Base-by-base conservation (phyloP, 1,140 invertebrate species). In the Nephila pilipes region DNA sequence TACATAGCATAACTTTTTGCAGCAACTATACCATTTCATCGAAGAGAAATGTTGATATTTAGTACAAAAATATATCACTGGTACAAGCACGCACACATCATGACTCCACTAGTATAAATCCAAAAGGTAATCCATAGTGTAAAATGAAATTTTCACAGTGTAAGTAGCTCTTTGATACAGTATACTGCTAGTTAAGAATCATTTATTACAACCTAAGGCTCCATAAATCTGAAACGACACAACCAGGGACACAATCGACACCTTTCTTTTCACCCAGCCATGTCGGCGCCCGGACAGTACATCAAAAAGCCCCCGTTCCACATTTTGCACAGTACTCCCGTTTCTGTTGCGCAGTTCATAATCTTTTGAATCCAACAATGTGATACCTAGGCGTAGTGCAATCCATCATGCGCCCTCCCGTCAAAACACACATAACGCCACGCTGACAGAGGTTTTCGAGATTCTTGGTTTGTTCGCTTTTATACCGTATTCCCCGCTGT, bases 371-470 rank as follows among this genome's bases (percentile, higher is more conserved):
- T 25, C n/a, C 65, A 32, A 69, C 65, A 69, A 69, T 25, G 25
- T 29, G 25, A 10, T 69, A 25, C 38, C 63, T 29, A 69, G 65
- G 65, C 65, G 65, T 69, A 25, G 25, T 8, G 25, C 25, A 69
- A 69, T 69, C 14, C 65, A 69, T 69, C 65, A 69, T 29, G 25
- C 60, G 8, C 14, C 25, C 12, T 69, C 8, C 57, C n/a, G 65
- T 69, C 65, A 69, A 69, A 69, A 69, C 65, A 69, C 65, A 69
- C 65, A 32, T 25, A 69, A 29, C 65, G 25, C 25, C 38, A 32
- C 8, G 8, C 25, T 32, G 25, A 25, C 20, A 63, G 60, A 63
- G 60, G 60, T 5, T 25, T n/a, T 63, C 6, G 22, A 63, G n/a
- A n/a, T 5, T 8, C 38, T 46, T 8, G 65, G 25, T 14, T 69